phyloP scores from a whole-genome alignment of 2,113 vertebrate species.

The Empidonax alnorum region DNA sequence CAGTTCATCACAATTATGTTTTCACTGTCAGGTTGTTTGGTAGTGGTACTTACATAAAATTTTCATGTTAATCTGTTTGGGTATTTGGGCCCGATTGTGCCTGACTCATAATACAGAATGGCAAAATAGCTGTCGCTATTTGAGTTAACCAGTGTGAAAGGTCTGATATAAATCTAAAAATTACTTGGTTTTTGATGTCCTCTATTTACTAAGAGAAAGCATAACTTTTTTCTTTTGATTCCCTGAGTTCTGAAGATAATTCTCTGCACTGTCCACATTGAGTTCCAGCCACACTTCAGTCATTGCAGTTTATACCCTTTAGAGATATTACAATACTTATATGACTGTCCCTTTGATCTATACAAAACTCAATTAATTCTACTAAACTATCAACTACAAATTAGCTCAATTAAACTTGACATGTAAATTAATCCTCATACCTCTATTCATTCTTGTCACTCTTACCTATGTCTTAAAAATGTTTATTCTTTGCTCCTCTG shows the following conservation, averaged over 20 bases:
- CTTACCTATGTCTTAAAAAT: not conserved
- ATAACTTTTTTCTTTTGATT: not conserved
- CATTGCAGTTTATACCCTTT: not conserved
- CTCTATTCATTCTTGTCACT: not conserved
- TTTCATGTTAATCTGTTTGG: not conserved
- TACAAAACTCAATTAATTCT: not conserved
- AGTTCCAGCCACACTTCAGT: not conserved
- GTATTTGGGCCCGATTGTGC: not conserved
- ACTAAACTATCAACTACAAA: not conserved
- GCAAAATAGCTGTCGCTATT: not conserved
- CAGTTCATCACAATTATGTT: not conserved
- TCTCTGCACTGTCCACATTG: rapidly evolving
- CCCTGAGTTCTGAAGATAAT: not conserved
- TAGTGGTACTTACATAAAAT: not conserved
- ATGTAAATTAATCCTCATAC: not conserved
- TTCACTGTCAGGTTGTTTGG: not conserved
- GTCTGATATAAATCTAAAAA: not conserved
- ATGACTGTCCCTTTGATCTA: not conserved
- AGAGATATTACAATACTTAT: not conserved
- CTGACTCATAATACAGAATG: not conserved
- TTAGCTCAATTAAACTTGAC: not conserved
- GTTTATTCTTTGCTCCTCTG: not conserved
- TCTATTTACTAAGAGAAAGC: not conserved
- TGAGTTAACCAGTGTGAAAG: not conserved
- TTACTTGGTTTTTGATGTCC: not conserved